Base-by-base conservation (phyloP, 2,113 vertebrate species). In the Pungitius pungitius region DNA sequence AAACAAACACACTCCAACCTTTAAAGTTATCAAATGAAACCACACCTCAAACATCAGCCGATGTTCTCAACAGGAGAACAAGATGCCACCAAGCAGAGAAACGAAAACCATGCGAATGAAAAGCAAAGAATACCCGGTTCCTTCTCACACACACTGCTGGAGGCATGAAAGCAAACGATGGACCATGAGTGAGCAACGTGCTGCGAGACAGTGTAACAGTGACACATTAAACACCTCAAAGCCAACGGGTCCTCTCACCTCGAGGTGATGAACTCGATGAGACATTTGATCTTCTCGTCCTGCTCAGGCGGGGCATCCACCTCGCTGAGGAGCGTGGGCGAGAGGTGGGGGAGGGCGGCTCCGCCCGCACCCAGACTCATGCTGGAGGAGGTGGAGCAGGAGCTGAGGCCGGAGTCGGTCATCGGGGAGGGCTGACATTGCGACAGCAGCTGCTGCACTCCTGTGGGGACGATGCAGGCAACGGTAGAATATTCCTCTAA, bases 331-430 rank as follows among this genome's bases (percentile, higher is more conserved):
- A 98, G 90, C 3, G 96, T 93, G 75, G 96, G 93, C 24, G 97
- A 94, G 54, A 99, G 95, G 68, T 97, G 96, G 62, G 97, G 95
- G 81, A 97, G 89, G 88, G 93, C 94, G 20, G 93, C 84, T 26
- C 85, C 85, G 10, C 87, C 89, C 0, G 94, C 93, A 72, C 97
- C 97, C 55, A 98, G 94, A 87, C 97, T 99, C 90, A 99, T 97
- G 85, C 98, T 99, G 91, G 98, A 99, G 76, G 97, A 99, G 62
- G 98, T 99, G 94, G 98, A 99, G 92, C 96, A 97, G 63, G 96
- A 97, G 92, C 98, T 99, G 82, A 99, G 95, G 91, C 97, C 97
- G 54, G 98, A 99, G 94, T 99, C 98, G 0, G 97, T 99, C 97
- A 98, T 96, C 10, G 97, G 97, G 70, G 98, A 99, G 42, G 96